Conservation (phyloP, 2,113 vertebrate species). For the Hydrochoerus hydrochaeris region DNA sequence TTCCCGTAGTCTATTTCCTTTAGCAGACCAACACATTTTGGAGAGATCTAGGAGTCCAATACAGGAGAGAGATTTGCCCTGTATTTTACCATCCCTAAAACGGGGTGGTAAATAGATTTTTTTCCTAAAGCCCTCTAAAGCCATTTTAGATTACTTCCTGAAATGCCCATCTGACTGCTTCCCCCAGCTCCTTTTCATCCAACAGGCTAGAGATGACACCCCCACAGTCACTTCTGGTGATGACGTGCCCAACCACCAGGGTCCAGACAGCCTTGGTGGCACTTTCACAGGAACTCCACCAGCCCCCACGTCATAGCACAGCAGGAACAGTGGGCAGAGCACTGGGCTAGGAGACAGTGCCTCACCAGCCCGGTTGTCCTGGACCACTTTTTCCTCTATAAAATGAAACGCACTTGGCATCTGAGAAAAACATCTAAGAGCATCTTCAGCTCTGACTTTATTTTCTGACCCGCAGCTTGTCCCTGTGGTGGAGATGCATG, state of each 20-base stretch:
- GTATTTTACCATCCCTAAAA: conserved; percentile 52
- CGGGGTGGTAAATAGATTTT: conserved; percentile 22
- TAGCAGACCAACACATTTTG: neutral
- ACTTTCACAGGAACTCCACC: neutral
- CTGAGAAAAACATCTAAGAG: neutral
- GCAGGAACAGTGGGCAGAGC: neutral
- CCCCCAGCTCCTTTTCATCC: neutral
- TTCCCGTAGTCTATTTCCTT: neutral
- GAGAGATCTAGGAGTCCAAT: neutral
- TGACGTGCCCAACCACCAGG: fast-evolving
- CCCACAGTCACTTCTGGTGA: neutral
- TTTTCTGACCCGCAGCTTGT: neutral
- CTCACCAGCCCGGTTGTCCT: neutral
- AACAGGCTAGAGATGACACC: neutral
- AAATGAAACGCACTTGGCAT: neutral
- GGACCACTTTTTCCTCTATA: neutral
- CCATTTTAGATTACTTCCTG: conserved; percentile 35
- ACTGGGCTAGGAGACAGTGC: neutral
- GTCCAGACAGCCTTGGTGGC: neutral
- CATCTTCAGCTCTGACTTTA: neutral
- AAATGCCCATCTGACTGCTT: conserved; percentile 17
- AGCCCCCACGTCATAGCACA: neutral
- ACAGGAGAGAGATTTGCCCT: neutral
- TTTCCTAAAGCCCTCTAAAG: conserved; percentile 45
- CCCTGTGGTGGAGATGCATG: neutral